phyloP scores from a whole-genome alignment of 2,888 invertebrate genomes.

The Morpho helenor region DNA sequence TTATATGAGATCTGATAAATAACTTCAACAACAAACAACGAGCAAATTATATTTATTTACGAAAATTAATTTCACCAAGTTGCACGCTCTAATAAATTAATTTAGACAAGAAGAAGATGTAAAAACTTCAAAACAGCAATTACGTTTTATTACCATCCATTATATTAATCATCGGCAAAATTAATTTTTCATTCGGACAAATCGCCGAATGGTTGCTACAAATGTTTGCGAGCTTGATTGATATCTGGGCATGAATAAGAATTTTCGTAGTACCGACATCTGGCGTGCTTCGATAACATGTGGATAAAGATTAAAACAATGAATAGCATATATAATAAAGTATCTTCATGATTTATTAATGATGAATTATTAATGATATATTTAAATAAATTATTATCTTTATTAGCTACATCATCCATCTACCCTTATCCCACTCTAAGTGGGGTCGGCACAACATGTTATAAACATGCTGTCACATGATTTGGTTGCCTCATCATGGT shows the following conservation, averaged over 20 bases:
- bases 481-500: no score
- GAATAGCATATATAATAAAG: neutral
- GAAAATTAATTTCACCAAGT: slow-evolving; percentile 21
- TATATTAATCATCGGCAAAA: slow-evolving; percentile 77
- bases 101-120: slow-evolving; percentile 75
- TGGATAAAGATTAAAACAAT: slow-evolving; percentile 23
- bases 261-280: slow-evolving; percentile 41
- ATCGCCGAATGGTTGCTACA: slow-evolving; percentile 66
- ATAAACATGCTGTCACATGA: no score
- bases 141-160: slow-evolving; percentile 73
- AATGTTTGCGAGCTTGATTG: slow-evolving; percentile 69
- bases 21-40: neutral
- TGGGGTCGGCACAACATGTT: no score
- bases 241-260: slow-evolving; percentile 54
- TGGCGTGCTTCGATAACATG: slow-evolving; percentile 31
- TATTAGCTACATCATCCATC: no score
- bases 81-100: slow-evolving; percentile 59
- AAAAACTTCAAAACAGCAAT: slow-evolving; percentile 77
- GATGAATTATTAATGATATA: neutral
- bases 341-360: neutral
- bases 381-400: no score
- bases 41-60: slow-evolving; percentile 17
- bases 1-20: no score
- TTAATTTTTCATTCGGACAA: slow-evolving; percentile 78
- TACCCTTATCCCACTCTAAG: no score